A percentile compares a stretch with the other conserved stretches of the same genome.
Conservation (phyloP, 1,140 invertebrate species). For the Drosophila eugracilis region DNA sequence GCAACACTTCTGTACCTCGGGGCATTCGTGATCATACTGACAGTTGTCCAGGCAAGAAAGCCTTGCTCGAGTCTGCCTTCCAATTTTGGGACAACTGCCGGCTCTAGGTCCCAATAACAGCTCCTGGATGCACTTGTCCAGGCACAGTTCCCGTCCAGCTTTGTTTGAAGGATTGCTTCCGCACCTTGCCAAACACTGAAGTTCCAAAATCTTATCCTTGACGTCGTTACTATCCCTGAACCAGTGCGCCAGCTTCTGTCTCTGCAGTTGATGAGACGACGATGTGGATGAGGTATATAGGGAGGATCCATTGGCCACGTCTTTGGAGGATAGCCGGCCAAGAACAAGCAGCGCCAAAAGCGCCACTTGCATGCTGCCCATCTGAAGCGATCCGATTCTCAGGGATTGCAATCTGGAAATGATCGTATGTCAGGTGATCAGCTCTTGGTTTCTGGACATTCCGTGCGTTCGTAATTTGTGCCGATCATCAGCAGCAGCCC, state of each 20-base stretch:
- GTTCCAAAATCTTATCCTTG: constrained; percentile 77
- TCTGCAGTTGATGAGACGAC: constrained; percentile 43
- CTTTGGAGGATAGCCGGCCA: constrained; percentile 14
- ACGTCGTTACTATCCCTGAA: constrained; percentile 70
- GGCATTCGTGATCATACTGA: constrained; percentile 87
- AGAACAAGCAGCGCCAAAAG: constrained; percentile 50
- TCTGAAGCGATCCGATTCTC: constrained; percentile 15
- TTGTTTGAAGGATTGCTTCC: constrained; percentile 13
- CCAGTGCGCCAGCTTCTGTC: constrained; percentile 55
- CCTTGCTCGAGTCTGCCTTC: constrained; percentile 52
- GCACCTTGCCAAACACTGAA: constrained; percentile 74
- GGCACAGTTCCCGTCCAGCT: constrained; percentile 43
- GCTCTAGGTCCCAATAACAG: constrained; percentile 57
- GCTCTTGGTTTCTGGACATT: constrained; percentile 53
- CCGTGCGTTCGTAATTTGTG: constrained; percentile 76
- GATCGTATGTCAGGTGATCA: constrained; percentile 58
- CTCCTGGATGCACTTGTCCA: constrained; percentile 61
- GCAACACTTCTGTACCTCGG: constrained; percentile 88
- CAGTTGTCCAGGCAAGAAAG: constrained; percentile 87
- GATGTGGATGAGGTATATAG: constrained; percentile 2
- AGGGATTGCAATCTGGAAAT: constrained; percentile 65
- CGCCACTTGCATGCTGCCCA: constrained; percentile 44
- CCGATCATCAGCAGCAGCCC: constrained; percentile 57
- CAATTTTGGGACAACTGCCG: constrained; percentile 63
- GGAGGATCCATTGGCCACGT: constrained; percentile 24